Conservation (phyloP, 2,797 vertebrate genomes). For the Hippocampus kuda region DNA sequence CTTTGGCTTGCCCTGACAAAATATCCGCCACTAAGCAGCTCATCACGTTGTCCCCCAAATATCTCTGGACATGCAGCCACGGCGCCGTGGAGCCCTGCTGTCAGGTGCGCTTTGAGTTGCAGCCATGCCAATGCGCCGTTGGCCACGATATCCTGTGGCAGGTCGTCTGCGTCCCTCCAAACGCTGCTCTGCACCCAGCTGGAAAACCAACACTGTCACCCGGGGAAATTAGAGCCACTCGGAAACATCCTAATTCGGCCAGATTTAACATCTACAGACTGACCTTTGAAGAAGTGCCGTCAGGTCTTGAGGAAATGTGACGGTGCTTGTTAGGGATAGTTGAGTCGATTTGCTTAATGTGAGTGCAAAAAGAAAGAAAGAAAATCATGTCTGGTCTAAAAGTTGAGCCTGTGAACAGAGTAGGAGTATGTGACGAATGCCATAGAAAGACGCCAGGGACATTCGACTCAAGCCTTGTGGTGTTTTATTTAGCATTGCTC, state of each 20-base stretch:
- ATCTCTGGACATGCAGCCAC: constrained; percentile 61
- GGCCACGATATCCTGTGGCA: constrained; percentile 46
- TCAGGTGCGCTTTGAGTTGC: constrained; percentile 56
- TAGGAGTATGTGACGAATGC: too few relatives aligned
- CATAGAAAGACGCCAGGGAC: too few relatives aligned
- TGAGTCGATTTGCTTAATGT: constrained; percentile 17
- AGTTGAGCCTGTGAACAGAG: too few relatives aligned
- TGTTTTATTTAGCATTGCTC: too few relatives aligned
- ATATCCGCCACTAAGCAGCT: constrained; percentile 50
- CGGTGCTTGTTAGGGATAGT: constrained; percentile 25
- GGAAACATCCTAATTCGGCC: constrained; percentile 40
- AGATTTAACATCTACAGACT: constrained; percentile 33
- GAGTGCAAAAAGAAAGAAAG: not conserved
- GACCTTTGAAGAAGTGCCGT: constrained; percentile 35
- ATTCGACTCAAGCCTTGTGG: too few relatives aligned
- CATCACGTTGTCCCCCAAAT: constrained; percentile 56
- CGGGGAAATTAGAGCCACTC: constrained; percentile 47
- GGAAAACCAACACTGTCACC: constrained; percentile 55
- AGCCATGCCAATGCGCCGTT: constrained; percentile 40
- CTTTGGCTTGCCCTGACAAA: constrained; percentile 23
- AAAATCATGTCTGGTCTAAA: too few relatives aligned
- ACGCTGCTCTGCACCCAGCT: constrained; percentile 45
- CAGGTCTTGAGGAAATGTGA: constrained; percentile 37
- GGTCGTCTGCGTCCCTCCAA: constrained; percentile 45
- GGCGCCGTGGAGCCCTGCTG: constrained; percentile 53